Percentiles rank a stretch among this genome's conserved stretches.
These are phyloP conservation scores for Bombyx mori DNA, from an alignment of 1,140 invertebrate species.

Conservation along the genomic window ASM3026992v2 NC_085114.1:8921501-8922000, in stretches of 20 bases:
- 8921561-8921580: no score
- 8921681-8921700: no score
- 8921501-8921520: no score
- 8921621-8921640: no score
- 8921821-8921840: constrained; percentile 25
- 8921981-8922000: constrained; percentile 37
- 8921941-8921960: constrained; percentile 52
- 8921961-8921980: constrained; percentile 56
- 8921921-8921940: constrained; percentile 55
- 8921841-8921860: constrained; percentile 42
- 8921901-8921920: constrained; percentile 61
- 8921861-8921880: constrained; percentile 41
- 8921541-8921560: no score
- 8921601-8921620: no score
- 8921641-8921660: no score
- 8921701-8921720: not conserved
- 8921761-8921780: constrained; percentile 6
- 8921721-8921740: constrained; percentile 6
- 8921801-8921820: constrained; percentile 29
- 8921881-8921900: constrained; percentile 31
- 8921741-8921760: not conserved
- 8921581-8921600: no score
- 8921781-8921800: constrained; percentile 16
- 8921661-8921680: no score
- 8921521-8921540: no score